These are phyloP conservation scores for Bugula neritina DNA, from an alignment of 2,888 invertebrate species.

Conservation along the genomic window DNA sequence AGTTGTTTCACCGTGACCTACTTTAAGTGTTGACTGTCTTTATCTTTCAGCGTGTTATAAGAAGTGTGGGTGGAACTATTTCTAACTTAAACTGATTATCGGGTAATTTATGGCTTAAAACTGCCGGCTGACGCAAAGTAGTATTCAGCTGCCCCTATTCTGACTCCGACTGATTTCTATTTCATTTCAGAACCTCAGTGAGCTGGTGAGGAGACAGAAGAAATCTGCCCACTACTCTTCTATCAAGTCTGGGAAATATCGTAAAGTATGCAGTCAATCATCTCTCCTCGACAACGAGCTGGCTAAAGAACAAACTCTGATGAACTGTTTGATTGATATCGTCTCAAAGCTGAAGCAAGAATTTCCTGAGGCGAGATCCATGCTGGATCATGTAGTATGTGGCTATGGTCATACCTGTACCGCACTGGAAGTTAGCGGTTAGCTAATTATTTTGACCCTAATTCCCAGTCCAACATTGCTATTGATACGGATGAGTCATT, in stretches of 20 bases:
- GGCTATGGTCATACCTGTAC: conserved; percentile 11
- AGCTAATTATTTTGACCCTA: background rate
- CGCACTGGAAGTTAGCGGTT: background rate
- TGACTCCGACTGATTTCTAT: too few relatives aligned
- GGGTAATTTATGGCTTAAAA: too few relatives aligned
- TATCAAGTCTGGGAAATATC: conserved; percentile 2
- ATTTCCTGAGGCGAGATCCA: background rate
- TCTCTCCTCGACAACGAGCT: background rate
- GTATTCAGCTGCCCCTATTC: too few relatives aligned
- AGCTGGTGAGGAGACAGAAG: conserved; percentile 25
- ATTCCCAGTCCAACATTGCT: too few relatives aligned
- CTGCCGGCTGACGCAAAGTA: too few relatives aligned
- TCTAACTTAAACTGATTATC: too few relatives aligned
- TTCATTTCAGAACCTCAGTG: conserved; percentile 15
- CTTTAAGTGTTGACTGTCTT: too few relatives aligned
- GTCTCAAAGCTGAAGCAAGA: background rate
- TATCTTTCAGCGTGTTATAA: too few relatives aligned
- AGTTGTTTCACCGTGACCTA: too few relatives aligned
- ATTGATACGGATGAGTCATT: background rate
- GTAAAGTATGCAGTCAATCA: background rate
- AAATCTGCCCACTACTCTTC: background rate
- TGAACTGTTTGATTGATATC: background rate
- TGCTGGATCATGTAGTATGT: conserved; percentile 14
- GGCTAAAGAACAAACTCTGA: background rate
- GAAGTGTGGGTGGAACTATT: too few relatives aligned